phyloP scores from a whole-genome alignment of 2,113 vertebrate species.

The Panthera leo region DNA sequence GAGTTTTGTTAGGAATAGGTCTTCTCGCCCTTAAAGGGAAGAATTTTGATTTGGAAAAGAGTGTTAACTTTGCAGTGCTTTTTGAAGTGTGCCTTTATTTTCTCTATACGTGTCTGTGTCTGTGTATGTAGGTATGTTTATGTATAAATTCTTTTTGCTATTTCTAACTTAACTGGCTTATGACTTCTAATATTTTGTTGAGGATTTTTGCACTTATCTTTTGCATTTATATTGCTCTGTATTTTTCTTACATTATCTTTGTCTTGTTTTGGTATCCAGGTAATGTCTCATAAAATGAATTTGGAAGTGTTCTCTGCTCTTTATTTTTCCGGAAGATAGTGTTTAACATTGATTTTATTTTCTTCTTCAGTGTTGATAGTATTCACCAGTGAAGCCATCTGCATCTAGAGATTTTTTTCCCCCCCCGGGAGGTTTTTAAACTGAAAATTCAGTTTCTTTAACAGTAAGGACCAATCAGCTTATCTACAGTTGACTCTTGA shows the following conservation, averaged over 20 bases:
- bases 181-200: not conserved
- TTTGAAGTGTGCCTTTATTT: not conserved
- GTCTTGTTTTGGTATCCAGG: not conserved
- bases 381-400: not conserved
- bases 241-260: not conserved
- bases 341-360: not conserved
- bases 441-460: not conserved
- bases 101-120: not conserved
- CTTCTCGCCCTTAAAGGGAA: not conserved
- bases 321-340: not conserved
- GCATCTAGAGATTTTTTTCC: not conserved
- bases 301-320: not conserved
- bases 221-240: not conserved
- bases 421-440: not conserved
- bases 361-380: not conserved
- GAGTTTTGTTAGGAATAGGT: not conserved
- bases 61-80: not conserved
- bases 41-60: slow-evolving; percentile 40
- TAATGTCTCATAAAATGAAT: not conserved
- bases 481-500: not conserved
- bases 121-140: not conserved
- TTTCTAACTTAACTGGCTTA: slow-evolving; percentile 22
- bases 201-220: not conserved
- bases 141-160: not conserved
- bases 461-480: not conserved